Base-by-base conservation (phyloP, 2,113 vertebrate genomes). In the Pelobates fuscus region DNA sequence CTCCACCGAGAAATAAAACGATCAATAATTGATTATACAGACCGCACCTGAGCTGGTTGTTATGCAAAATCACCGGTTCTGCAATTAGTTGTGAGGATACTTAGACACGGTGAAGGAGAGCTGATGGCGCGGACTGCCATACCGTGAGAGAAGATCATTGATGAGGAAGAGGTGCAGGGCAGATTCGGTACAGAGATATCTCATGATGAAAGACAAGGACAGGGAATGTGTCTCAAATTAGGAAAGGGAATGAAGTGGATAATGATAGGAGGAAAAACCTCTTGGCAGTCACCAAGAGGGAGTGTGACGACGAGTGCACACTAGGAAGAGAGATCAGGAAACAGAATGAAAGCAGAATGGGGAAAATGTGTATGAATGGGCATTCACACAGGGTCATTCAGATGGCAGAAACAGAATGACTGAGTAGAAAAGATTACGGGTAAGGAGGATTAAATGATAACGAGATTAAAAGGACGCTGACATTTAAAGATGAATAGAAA, bases 11-110 rank as follows among this genome's bases (percentile, higher is more conserved):
- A 68, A 77, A 68, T 77, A 61, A 52, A 61, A 32, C 18, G 41
- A 77, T 77, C 73, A 77, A 77, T 77, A 77, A 77, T 77, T 77
- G 73, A 77, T 77, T 52, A 58, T 46, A 68, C 43, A 2, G 73
- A 65, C 63, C 14, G 64, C 41, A 67, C 72, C 72, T 76, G 64
- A 60, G 64, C 64, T 32, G 64, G 37, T 62, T 29, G 32, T 29
- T 23, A 58, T 43, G 49, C 18, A 43, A 41, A 73, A 49, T 18
- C 21, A 65, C 23, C 46, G 20, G 61, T 20, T 29, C 43, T 37
- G 54, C 54, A 75, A 75, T 75, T 75, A 75, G 27, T 30, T 30
- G 12, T 49, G 37, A 17, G 55, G 30, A 77, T 68, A 68, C 32
- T 52, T 57, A 68, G 73, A 49, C 32, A 74, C n/a, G 41, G 61